Percentiles rank a stretch among this genome's conserved stretches.
Conservation (phyloP, 2,797 vertebrate genomes). For the Dipus sagitta region DNA sequence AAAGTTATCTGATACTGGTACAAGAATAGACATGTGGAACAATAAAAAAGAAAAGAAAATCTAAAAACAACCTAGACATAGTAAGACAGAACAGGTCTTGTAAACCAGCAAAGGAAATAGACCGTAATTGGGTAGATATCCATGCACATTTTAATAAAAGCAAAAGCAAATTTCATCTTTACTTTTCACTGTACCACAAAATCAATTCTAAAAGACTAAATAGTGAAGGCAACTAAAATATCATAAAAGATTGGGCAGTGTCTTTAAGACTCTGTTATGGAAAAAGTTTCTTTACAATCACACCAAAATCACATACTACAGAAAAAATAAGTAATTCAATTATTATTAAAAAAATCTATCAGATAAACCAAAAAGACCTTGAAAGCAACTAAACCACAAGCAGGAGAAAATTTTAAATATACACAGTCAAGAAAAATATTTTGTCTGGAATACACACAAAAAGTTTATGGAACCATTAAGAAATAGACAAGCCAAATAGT, state of each 20-base stretch:
- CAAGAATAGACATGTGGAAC: background rate
- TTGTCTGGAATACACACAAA: background rate
- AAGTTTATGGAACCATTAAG: background rate
- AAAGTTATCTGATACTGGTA: background rate
- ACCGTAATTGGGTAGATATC: background rate
- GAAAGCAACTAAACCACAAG: background rate
- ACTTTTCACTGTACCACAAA: constrained; percentile 21
- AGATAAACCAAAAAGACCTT: background rate
- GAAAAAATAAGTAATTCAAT: background rate
- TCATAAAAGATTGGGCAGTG: background rate
- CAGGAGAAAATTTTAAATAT: background rate
- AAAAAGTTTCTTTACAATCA: constrained; percentile 14
- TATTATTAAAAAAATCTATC: background rate
- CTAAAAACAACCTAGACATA: background rate
- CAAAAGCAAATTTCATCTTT: background rate
- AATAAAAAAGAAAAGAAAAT: constrained; percentile 35
- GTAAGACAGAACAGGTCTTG: background rate
- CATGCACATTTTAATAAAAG: background rate
- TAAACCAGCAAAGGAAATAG: background rate
- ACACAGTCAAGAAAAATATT: background rate
- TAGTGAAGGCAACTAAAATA: background rate
- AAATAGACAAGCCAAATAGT: background rate
- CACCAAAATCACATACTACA: background rate
- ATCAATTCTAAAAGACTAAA: background rate
- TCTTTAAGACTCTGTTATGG: background rate